These are phyloP conservation scores for Silurus aristotelis DNA, from an alignment of 2,797 vertebrate species.

Conservation along the genomic window DNA sequence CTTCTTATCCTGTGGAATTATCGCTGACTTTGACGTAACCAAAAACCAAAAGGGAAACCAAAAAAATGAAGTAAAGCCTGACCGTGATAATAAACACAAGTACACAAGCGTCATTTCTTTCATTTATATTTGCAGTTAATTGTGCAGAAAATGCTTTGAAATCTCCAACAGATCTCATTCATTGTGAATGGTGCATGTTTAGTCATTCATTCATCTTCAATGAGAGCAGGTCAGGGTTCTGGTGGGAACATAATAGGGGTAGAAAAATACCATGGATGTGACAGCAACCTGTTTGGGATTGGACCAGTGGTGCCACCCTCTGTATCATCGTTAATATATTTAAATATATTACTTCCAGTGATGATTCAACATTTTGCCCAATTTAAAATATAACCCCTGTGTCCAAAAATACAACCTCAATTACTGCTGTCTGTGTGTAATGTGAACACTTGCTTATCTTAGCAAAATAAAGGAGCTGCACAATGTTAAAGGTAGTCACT, in stretches of 20 bases:
- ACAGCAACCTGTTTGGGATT: not conserved
- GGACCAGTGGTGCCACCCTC: not conserved
- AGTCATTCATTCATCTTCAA: not conserved
- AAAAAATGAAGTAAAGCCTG: slow-evolving; percentile 11
- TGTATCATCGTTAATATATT: not conserved
- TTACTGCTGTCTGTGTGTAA: not conserved
- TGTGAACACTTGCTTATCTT: not conserved
- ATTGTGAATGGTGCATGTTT: too few relatives aligned
- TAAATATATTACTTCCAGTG: not conserved
- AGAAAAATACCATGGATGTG: not conserved
- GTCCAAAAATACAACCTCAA: not conserved
- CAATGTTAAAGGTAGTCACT: not conserved
- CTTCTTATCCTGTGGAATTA: slow-evolving; percentile 8
- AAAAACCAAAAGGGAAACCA: not conserved
- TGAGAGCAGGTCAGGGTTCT: not conserved
- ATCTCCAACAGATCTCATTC: not conserved
- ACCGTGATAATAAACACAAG: slow-evolving; percentile 8
- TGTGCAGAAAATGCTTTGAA: slow-evolving; percentile 27
- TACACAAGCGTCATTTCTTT: not conserved
- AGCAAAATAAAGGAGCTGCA: not conserved
- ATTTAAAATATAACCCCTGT: not conserved
- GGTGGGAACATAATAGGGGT: not conserved
- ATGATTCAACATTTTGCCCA: not conserved
- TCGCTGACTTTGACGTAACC: not conserved
- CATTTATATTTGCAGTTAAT: slow-evolving; percentile 30